These are phyloP conservation scores for Halcyon leucocephala DNA, from an alignment of 2,797 vertebrate genomes.

Conservation along the genomic window DNA sequence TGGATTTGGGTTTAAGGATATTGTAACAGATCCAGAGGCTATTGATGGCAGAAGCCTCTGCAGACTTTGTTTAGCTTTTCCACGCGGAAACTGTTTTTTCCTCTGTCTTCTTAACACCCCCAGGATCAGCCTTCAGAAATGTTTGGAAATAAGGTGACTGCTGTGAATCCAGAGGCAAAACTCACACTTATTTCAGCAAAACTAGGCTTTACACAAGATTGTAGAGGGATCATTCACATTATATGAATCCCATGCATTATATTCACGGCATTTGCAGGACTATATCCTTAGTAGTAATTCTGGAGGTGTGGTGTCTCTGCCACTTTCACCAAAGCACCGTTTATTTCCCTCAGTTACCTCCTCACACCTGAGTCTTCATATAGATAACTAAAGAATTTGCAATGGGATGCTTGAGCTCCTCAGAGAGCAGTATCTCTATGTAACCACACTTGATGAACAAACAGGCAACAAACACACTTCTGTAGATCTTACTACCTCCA, in stretches of 20 bases:
- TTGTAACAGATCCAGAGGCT: not conserved
- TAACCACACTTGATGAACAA: not conserved
- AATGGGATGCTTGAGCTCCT: not conserved
- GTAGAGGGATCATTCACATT: not conserved
- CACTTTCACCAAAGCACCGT: not conserved
- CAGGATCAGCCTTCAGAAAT: not conserved
- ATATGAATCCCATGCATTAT: not conserved
- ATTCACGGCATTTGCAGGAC: not conserved
- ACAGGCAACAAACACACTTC: not conserved
- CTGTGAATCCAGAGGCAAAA: not conserved
- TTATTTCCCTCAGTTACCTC: not conserved
- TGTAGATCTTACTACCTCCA: not conserved
- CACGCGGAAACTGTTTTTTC: not conserved
- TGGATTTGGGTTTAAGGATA: constrained; percentile 22
- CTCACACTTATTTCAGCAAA: not conserved
- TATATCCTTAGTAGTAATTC: not conserved
- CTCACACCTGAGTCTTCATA: not conserved
- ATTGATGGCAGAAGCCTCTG: not conserved
- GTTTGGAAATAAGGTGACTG: not conserved
- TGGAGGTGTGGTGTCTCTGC: not conserved
- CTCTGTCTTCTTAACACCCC: not conserved
- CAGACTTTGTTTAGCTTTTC: not conserved
- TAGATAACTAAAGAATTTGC: not conserved
- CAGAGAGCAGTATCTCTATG: not conserved
- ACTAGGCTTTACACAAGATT: not conserved